These are phyloP conservation scores for Cossypha niveicapilla DNA, from an alignment of 2,797 vertebrate genomes.

Conservation along the genomic window DNA sequence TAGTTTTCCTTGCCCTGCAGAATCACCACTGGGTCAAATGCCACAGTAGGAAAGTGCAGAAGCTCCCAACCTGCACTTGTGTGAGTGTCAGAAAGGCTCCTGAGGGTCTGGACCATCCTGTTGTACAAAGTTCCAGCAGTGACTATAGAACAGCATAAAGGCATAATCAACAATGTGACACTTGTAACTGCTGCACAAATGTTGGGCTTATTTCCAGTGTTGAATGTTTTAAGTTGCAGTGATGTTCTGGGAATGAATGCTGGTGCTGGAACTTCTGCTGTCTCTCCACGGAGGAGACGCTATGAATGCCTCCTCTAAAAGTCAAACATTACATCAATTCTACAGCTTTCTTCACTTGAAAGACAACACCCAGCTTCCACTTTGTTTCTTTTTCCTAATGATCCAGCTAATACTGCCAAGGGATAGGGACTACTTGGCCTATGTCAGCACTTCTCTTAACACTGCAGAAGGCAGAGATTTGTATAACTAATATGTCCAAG, in stretches of 20 bases:
- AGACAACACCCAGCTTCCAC: constrained; percentile 50
- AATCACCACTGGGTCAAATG: background rate
- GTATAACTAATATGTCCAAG: background rate
- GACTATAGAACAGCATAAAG: background rate
- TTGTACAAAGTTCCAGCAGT: background rate
- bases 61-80: background rate
- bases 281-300: background rate
- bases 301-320: background rate
- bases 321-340: constrained; percentile 44
- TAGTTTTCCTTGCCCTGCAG: background rate
- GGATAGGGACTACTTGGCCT: constrained; percentile 28
- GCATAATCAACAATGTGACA: background rate
- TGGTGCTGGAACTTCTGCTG: constrained; percentile 18
- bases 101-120: background rate
- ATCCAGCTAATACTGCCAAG: constrained; percentile 26
- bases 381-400: constrained; percentile 54
- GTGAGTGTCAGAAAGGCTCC: background rate
- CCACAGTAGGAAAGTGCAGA: background rate
- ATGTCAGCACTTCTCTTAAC: constrained; percentile 50
- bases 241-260: background rate
- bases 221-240: background rate
- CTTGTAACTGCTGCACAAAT: background rate
- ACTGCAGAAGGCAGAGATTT: constrained; percentile 21
- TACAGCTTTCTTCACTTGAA: constrained; percentile 58
- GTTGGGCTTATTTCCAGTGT: background rate